phyloP scores from a whole-genome alignment of 2,797 vertebrate genomes.

The Acropternis orthonyx region DNA sequence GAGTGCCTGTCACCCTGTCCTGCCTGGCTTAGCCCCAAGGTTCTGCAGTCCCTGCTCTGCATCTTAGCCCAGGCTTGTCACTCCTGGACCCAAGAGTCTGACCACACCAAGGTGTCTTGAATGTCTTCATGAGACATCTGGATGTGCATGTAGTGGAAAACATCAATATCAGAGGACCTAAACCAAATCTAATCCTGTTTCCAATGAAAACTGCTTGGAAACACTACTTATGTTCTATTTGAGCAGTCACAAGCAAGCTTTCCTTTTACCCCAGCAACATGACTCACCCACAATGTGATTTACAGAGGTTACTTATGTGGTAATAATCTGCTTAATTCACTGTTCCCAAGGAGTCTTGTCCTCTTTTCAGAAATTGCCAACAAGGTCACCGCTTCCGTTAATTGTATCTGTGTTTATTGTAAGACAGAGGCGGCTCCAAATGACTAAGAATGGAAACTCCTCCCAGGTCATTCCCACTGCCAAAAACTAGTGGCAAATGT shows the following conservation, averaged over 20 bases:
- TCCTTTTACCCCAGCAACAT: not conserved
- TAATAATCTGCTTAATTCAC: conserved; percentile 14
- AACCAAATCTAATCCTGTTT: not conserved
- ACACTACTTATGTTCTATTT: not conserved
- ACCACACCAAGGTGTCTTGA: not conserved
- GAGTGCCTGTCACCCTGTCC: not conserved
- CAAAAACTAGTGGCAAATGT: fast-evolving
- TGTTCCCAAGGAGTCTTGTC: not conserved
- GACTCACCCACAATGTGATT: not conserved
- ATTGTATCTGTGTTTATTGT: conserved; percentile 52
- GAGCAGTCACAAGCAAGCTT: not conserved
- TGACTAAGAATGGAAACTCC: not conserved
- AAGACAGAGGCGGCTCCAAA: not conserved
- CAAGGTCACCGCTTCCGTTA: conserved; percentile 24
- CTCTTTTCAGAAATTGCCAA: not conserved
- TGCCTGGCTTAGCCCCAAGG: not conserved
- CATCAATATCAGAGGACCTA: not conserved
- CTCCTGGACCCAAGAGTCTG: not conserved
- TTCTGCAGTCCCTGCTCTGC: not conserved
- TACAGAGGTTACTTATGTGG: not conserved
- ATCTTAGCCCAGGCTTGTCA: not conserved
- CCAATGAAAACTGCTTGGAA: not conserved
- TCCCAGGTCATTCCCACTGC: not conserved
- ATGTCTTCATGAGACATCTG: not conserved
- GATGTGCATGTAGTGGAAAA: not conserved